phyloP scores from a whole-genome alignment of 2,113 vertebrate genomes.

The Stomatorhinus ivindoensis region DNA sequence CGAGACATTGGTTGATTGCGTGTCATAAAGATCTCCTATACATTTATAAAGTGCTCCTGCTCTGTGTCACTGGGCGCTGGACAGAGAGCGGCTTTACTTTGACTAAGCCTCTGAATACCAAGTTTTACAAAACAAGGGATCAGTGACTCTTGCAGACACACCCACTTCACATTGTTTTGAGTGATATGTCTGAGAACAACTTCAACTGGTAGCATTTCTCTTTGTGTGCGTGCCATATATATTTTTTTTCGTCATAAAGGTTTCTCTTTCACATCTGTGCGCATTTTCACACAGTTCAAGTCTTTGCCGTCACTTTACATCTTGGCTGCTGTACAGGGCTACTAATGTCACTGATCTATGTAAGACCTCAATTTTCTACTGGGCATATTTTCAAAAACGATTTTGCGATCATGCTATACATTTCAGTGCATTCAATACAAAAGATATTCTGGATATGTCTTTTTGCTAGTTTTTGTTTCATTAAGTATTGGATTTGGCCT shows the following conservation, averaged over 20 bases:
- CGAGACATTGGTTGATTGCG: conserved; percentile 27
- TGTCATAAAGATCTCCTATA: conserved; percentile 24
- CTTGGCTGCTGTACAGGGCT: background rate
- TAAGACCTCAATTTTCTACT: background rate
- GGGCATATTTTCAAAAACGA: background rate
- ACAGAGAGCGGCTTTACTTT: background rate
- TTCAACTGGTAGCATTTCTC: background rate
- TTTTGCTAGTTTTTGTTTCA: background rate
- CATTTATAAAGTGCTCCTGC: conserved; percentile 20
- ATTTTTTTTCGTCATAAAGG: background rate
- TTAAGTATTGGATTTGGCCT: background rate
- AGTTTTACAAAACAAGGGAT: background rate
- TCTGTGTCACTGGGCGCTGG: background rate
- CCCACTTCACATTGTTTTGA: background rate
- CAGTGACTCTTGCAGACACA: background rate
- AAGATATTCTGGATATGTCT: background rate
- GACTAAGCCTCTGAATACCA: background rate
- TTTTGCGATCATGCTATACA: background rate
- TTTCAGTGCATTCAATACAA: background rate
- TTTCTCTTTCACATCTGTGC: background rate
- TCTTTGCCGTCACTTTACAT: background rate
- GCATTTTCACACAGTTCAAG: background rate
- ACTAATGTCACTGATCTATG: background rate
- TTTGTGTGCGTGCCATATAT: background rate
- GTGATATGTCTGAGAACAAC: background rate